These are phyloP conservation scores for Tenthredo livida DNA, from an alignment of 2,888 invertebrate species.

Conservation along the genomic window DNA sequence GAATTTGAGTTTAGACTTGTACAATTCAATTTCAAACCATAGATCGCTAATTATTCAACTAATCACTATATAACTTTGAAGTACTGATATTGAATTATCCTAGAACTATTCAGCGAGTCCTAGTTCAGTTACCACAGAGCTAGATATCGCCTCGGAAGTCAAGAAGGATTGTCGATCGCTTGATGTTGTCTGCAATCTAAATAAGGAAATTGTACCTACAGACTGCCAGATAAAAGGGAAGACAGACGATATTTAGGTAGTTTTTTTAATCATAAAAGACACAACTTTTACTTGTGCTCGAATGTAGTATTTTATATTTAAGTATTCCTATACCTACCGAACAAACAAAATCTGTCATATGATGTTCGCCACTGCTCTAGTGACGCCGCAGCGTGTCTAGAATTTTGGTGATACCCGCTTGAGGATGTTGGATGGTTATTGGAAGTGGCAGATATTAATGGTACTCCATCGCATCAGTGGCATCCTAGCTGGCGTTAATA, in stretches of 20 bases:
- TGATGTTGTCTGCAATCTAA: not conserved
- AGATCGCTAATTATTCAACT: not conserved
- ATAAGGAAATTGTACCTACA: not conserved
- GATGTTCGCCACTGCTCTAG: not conserved
- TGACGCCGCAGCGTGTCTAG: not conserved
- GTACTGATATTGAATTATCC: not conserved
- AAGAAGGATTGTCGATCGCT: not conserved
- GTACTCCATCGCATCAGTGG: constrained; percentile 33
- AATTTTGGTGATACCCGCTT: constrained; percentile 14
- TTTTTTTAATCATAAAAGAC: not conserved
- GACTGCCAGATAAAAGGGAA: not conserved
- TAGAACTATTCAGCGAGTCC: not conserved
- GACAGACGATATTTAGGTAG: not conserved
- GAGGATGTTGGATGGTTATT: constrained; percentile 4
- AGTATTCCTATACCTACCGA: not conserved
- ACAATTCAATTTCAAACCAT: not conserved
- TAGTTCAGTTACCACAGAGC: not conserved
- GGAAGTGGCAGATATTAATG: constrained; percentile 49
- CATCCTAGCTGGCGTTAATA: constrained; percentile 7
- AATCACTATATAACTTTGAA: not conserved
- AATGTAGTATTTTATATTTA: no score
- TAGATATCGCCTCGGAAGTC: not conserved
- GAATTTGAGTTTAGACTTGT: not conserved
- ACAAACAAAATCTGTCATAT: not conserved
- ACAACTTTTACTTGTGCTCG: not conserved